Base-by-base conservation (phyloP, 2,888 invertebrate species). In the Copidosoma aretas region DNA sequence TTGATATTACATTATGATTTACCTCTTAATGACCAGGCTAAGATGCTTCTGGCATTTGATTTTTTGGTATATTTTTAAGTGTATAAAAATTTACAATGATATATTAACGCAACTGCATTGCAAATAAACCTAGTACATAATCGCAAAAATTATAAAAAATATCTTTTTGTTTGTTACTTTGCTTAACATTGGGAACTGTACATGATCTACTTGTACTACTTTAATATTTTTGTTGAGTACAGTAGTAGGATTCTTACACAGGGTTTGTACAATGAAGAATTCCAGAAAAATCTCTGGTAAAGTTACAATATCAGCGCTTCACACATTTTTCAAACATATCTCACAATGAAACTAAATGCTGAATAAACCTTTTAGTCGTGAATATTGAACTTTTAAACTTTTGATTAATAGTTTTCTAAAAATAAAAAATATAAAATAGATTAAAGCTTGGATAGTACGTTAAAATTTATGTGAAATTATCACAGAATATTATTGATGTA, bases 1-100 rank as follows among this genome's bases (percentile, higher is more conserved):
- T 80, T 75, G 74, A 82, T 75, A 82, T 72, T 78, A 76, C 67
- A 80, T 81, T 81, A 81, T 79, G 75, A 77, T 75, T 32, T 74
- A 73, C 66, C 58, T 74, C 67, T 75, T 67, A 67, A 72, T 22
- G 60, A 76, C 74, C 77, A 73, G 73, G 72, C 74, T 73, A 72
- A 73, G 57, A 63, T 71, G 70, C 71, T 61, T 66, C 71, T 73
- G 71, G 71, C 62, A n/a, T 52, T 51, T 52, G 3, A n/a, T 19
- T 52, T 52, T n/a, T 52, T n/a, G 19, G 19, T 52, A 52, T 32
- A 52, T 22, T 52, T 32, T 10, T 22, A 10, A 60, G 21, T 60
- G 1, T 58, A 61, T 54, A 66, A 59, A 68, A 65, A 65, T 53
- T 62, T 32, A 32, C 32, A 32, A 32, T 32, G 8, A 32, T 5